Evolutionary conservation across 1,140 invertebrate species (phyloP).

Genomic region (Lineus longissimus): DNA sequence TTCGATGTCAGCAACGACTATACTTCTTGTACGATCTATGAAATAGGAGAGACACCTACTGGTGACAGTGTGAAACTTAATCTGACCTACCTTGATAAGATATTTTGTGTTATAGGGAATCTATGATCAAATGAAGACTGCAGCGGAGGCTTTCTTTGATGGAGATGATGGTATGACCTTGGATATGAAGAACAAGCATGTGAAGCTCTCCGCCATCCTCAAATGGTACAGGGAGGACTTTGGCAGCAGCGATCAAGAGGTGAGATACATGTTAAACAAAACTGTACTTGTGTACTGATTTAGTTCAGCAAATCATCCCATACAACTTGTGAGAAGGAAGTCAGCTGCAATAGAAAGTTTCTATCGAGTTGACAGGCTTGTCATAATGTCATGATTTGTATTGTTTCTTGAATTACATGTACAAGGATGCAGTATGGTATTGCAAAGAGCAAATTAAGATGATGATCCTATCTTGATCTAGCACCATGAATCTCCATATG

Average conservation of each 20-base stretch:
- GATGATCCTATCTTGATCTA: no score
- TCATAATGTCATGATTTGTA: no score
- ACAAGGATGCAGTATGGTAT: no score
- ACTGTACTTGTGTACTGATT: background rate
- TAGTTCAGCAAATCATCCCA: background rate
- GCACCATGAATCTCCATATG: no score
- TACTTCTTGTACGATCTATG: no score
- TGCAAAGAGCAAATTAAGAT: no score
- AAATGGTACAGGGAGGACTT: constrained; percentile 56
- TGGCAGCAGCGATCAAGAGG: constrained; percentile 49
- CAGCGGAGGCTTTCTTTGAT: constrained; percentile 45
- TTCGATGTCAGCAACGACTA: background rate
- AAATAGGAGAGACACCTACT: no score
- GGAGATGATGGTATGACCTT: constrained; percentile 45
- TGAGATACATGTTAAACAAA: constrained; percentile 22
- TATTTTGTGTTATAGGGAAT: constrained; percentile 28
- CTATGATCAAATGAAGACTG: constrained; percentile 31
- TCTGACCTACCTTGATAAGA: background rate
- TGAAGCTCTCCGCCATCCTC: constrained; percentile 51
- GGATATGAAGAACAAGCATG: constrained; percentile 39
- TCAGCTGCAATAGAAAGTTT: background rate
- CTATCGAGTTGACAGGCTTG: no score
- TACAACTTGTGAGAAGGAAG: no score
- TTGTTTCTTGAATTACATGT: no score
- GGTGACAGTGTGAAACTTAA: no score